A percentile compares a stretch with the other conserved stretches of the same genome.
Evolutionary conservation across 1,140 invertebrate species (phyloP).

Genomic region (Manduca sexta): DNA sequence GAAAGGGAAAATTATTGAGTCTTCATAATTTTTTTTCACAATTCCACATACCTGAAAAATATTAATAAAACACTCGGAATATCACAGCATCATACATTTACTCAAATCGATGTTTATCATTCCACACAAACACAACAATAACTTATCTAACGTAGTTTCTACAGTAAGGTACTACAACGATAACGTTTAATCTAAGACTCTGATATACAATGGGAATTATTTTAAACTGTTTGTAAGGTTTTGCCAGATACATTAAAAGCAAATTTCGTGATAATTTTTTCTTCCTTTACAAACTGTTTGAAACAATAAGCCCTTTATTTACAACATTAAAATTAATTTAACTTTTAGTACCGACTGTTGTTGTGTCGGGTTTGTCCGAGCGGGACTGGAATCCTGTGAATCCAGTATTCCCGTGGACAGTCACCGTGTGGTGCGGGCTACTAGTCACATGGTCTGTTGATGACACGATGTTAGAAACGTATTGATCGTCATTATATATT

Average conservation of each 20-base stretch:
- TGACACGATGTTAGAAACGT: no score
- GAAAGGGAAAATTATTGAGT: no score
- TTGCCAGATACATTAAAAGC: no score
- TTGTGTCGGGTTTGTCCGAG: constrained; percentile 32
- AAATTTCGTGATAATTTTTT: no score
- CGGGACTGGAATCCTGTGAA: constrained; percentile 41
- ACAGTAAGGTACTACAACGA: constrained; percentile 10
- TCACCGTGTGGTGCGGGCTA: constrained; percentile 34
- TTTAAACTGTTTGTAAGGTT: no score
- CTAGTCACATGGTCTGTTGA: constrained; percentile 12
- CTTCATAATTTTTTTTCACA: no score
- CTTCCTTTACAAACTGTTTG: no score
- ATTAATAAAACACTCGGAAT: constrained; percentile 15
- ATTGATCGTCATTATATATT: constrained; percentile 13
- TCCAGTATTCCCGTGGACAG: constrained; percentile 42
- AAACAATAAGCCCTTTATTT: no score
- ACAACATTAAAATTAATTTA: constrained; percentile 13
- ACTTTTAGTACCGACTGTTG: constrained; percentile 20
- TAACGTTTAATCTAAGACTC: background rate
- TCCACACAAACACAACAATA: constrained; percentile 27
- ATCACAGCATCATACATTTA: constrained; percentile 60
- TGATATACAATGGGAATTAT: no score
- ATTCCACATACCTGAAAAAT: no score
- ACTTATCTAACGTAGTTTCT: constrained; percentile 14
- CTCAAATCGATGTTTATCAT: constrained; percentile 19